Evolutionary conservation across 2,797 vertebrate genomes (phyloP), one percentile per base, ranked within the genome.

Genomic region (Mastacembelus armatus): DNA sequence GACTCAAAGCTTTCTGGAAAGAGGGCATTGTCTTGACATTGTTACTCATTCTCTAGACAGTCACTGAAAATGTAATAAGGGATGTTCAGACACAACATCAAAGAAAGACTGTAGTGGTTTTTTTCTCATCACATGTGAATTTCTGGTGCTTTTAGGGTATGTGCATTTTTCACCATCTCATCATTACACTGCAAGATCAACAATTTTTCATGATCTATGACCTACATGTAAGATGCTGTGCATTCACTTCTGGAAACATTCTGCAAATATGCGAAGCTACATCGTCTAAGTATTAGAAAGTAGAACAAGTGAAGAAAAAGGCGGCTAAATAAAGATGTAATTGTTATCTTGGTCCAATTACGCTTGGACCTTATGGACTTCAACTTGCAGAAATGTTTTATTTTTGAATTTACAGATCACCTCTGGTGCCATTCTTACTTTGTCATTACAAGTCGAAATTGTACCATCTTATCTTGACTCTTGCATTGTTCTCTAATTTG

Each of bases 51-150:
- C 74, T 65, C 64, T 12, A 51, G 71, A 71, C 75, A 81, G 56
- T 57, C 49, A 0, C 68, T 59, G 71, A 55, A 78, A 83, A 86
- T 81, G 64, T 61, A 77, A 85, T 78, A 79, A 66, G 47, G n/a
- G 65, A 67, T 72, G 77, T 67, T 84, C 72, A 68, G 65, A 69
- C 54, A 69, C 48, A 65, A 29, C 42, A 72, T 71, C 51, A 74
- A 36, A 64, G 63, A 71, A 30, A 38, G 47, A 74, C 74, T 75
- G 38, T 1, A 18, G 36, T 38, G 33, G 22, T 62, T 68, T 66
- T 66, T 44, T 73, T 63, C 54, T 68, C 45, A 66, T 56, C 40
- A 30, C 54, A 47, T 45, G 11, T 57, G 22, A 68, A 69, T 63
- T 77, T 64, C 57, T 64, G 57, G 3, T 0, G 15, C 42, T 47